Evolutionary conservation across 2,797 vertebrate species (phyloP), one percentile per base, ranked within the genome.

Genomic region (Hafferia zeledoni): DNA sequence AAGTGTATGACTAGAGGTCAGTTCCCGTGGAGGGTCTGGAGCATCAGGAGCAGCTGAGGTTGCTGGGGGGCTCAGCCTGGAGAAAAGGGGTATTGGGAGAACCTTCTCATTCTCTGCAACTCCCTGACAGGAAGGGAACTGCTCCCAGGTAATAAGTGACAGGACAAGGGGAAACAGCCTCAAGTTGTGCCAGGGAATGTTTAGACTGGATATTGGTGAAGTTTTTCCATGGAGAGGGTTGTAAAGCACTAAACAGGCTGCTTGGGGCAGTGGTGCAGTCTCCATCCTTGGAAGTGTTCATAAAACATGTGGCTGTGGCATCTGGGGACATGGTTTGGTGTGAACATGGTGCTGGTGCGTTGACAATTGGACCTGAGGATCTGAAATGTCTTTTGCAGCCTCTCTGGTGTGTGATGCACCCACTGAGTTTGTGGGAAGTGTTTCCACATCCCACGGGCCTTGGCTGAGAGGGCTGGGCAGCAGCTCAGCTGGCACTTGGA

Each of bases 231-330:
- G 12, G 44, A 19, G 39, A 14, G 16, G 25, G 9, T 24, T 23
- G 6, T 5, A 3, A 37, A 41, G 27, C 8, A 2, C 7, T 47
- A 53, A 11, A 46, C 28, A 31, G 11, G 77, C 27, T 31, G 52
- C 17, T 19, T 5, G 10, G 52, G 30, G 30, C 30, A 31, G 39
- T 11, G n/a, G 3, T 39, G 67, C 35, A 50, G 49, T 28, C 37
- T 13, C 20, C 44, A 6, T 8, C n/a, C n/a, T 46, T 68, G 72
- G 22, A 12, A 69, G 33, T 11, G 39, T 4, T 33, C 64, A 61
- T 2, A 39, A 25, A 2, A 1, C 13, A 3, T 7, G n/a, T 0
- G 24, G 55, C 20, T 2, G 63, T 61, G 63, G 23, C 71, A 9
- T 55, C 3, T 61, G 72, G 55, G 72, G 39, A 2, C 18, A 7